Evolutionary conservation across 2,113 vertebrate species (phyloP), one percentile per base, ranked within the genome.

Genomic region (Lasiurus borealis): DNA sequence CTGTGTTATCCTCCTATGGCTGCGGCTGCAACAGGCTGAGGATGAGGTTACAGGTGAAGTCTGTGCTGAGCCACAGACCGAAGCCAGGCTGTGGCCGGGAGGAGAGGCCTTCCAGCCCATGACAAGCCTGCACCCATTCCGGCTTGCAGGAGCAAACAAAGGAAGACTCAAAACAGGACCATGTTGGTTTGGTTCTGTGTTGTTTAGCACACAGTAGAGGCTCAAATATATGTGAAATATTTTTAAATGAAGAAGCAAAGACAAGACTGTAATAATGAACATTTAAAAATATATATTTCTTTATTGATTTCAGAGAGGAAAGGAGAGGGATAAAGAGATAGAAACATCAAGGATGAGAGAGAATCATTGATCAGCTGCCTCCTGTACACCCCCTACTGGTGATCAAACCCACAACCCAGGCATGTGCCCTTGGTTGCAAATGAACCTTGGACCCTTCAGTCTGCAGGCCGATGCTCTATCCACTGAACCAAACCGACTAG

Each of bases 51-150:
- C 90, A 95, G 27, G 11, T 69, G 72, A 98, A 97, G 88, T 98
- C 96, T 0, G 97, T 98, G 5, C n/a, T n/a, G n/a, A n/a, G 96
- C 0, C 52, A 95, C 3, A 98, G 36, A 27, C 97, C 98, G 91
- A 98, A 98, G 50, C 96, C 91, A 71, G 97, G 29, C 3, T 11
- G 78, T 2, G 87, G 87, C 44, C 95, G 44, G 9, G 88, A 96
- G 23, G 27, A 1, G 50, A 1, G 50, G 92, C 98, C 96, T 80
- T 97, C 40, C 80, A 87, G 77, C 91, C 97, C 52, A 98, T 2
- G 2, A 97, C 95, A 0, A 98, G 88, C 23, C 0, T 86, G 48
- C 96, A 96, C 88, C 82, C 81, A 57, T 96, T 85, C 15, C 98
- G 57, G n/a, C 86, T 13, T 13, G 97, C 18, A 3, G 98, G n/a